Conservation (phyloP, 1,140 invertebrate species). For the Heliconius hermathena region DNA sequence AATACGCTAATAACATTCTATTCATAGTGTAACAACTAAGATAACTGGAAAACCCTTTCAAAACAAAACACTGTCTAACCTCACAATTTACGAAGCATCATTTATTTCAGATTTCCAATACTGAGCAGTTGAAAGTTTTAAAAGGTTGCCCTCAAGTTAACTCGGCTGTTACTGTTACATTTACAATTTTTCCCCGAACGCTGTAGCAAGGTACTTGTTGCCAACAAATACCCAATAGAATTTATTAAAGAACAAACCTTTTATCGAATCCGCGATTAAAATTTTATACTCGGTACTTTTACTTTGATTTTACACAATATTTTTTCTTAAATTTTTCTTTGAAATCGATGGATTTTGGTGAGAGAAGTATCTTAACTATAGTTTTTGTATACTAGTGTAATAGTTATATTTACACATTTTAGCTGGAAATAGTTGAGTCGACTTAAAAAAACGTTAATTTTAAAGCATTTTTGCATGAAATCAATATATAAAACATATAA, state of each 20-base stretch:
- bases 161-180: neutral
- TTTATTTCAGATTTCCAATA: neutral
- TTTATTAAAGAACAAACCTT: conserved; percentile 13
- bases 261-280: neutral
- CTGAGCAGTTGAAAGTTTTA: neutral
- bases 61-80: neutral
- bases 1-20: neutral
- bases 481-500: no score
- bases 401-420: no score
- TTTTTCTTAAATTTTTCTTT: neutral
- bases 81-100: neutral
- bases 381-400: no score
- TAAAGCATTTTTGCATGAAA: no score
- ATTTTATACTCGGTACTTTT: neutral
- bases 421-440: no score
- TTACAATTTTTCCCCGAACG: neutral
- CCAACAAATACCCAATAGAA: neutral
- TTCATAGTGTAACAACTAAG: neutral
- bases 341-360: no score
- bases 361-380: no score
- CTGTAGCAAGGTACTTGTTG: neutral
- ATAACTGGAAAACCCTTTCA: neutral
- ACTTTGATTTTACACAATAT: neutral
- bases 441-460: no score
- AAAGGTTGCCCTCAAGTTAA: conserved; percentile 9